Conservation (phyloP, 2,113 vertebrate genomes). For the Cottus gobio region DNA sequence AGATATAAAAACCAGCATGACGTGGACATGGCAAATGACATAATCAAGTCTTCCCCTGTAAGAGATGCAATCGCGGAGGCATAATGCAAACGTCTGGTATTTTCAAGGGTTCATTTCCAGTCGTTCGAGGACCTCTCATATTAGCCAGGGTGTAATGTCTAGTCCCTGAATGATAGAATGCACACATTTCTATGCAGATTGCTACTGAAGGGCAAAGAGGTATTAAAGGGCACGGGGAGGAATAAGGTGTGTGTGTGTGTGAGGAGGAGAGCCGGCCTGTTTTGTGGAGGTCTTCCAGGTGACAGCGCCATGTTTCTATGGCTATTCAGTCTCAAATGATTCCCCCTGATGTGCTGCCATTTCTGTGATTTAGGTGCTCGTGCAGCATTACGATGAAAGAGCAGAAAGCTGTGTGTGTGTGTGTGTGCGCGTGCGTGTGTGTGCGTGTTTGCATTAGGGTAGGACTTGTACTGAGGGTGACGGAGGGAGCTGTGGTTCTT, state of each 20-base stretch:
- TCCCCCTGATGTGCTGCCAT: slow-evolving; percentile 83
- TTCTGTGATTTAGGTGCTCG: slow-evolving; percentile 82
- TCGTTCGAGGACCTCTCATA: slow-evolving; percentile 72
- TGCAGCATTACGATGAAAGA: slow-evolving; percentile 71
- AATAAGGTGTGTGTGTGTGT: slow-evolving; percentile 59
- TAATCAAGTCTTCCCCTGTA: slow-evolving; percentile 79
- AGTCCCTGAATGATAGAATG: slow-evolving; percentile 79
- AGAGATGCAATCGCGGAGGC: slow-evolving; percentile 75
- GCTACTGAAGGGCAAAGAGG: slow-evolving; percentile 78
- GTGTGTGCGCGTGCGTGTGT: slow-evolving; percentile 22
- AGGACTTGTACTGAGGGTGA: slow-evolving; percentile 48
- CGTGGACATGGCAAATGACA: slow-evolving; percentile 81
- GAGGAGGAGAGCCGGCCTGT: slow-evolving; percentile 58
- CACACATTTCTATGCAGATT: slow-evolving; percentile 82
- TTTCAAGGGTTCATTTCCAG: slow-evolving; percentile 77
- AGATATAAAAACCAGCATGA: slow-evolving; percentile 83
- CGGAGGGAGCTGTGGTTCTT: slow-evolving; percentile 57
- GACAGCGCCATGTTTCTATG: slow-evolving; percentile 76
- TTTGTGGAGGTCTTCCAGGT: slow-evolving; percentile 77
- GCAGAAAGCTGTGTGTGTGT: slow-evolving; percentile 50
- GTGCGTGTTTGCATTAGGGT: slow-evolving; percentile 21
- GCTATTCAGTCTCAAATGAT: slow-evolving; percentile 82
- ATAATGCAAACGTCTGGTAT: slow-evolving; percentile 80
- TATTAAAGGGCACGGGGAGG: slow-evolving; percentile 77
- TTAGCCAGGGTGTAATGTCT: slow-evolving; percentile 80